These are phyloP conservation scores for Eurypyga helias DNA, from an alignment of 2,113 vertebrate species.

Conservation along the genomic window DNA sequence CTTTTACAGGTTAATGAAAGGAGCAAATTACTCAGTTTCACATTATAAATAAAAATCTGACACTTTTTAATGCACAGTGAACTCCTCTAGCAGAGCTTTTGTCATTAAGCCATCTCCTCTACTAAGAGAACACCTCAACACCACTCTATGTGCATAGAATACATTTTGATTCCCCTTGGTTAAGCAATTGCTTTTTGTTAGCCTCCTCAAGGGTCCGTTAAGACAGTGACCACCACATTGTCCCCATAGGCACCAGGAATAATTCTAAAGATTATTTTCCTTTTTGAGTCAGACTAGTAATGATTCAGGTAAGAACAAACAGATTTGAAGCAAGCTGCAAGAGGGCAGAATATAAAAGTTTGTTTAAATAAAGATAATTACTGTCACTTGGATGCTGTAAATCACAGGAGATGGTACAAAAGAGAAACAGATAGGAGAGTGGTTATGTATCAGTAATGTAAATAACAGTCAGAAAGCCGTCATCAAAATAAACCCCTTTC, in stretches of 20 bases:
- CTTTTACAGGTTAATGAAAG: conserved; percentile 40
- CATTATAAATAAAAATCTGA: conserved; percentile 15
- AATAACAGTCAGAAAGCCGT: neutral
- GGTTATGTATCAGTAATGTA: neutral
- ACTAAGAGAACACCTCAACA: neutral
- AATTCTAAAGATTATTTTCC: neutral
- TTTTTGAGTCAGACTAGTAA: neutral
- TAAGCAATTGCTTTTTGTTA: neutral
- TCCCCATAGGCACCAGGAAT: neutral
- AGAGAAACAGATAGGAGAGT: neutral
- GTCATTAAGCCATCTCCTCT: neutral
- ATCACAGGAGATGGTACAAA: neutral
- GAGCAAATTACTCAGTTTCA: conserved; percentile 33
- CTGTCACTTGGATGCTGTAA: neutral
- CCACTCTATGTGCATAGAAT: rapidly evolving
- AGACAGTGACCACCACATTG: neutral
- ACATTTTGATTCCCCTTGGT: neutral
- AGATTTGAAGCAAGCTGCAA: neutral
- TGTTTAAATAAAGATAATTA: neutral
- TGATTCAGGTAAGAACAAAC: neutral
- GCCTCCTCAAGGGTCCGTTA: neutral
- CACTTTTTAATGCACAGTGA: neutral
- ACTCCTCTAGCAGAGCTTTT: neutral
- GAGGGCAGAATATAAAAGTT: neutral
- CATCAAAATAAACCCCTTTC: neutral